Evolutionary conservation across 2,888 invertebrate species (phyloP).

Genomic region (Megaustenia siamemsis): DNA sequence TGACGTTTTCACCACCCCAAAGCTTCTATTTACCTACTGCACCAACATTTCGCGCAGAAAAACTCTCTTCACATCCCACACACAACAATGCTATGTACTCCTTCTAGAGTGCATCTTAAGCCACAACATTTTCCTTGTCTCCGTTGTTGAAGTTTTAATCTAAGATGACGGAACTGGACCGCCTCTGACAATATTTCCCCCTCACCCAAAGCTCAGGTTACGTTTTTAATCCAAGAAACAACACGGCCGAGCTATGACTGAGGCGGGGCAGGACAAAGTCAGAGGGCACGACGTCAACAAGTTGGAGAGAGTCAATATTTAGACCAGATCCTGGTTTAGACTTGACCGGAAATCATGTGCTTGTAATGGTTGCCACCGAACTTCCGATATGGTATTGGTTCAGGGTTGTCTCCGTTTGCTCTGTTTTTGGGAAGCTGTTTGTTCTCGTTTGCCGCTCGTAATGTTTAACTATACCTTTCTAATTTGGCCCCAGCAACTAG

Average conservation of each 20-base stretch:
- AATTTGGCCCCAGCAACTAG: not conserved
- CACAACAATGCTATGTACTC: no score
- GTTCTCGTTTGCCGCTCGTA: not conserved
- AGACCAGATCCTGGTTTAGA: not conserved
- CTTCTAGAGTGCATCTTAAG: no score
- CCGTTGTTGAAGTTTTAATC: no score
- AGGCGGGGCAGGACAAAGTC: constrained; percentile 24
- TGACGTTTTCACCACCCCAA: no score
- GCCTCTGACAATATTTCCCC: not conserved
- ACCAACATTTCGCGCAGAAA: no score
- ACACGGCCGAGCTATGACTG: not conserved
- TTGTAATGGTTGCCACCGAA: constrained; percentile 11
- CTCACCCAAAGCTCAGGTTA: not conserved
- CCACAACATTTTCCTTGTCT: no score
- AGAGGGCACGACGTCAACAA: not conserved
- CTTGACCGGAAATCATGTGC: constrained; percentile 17
- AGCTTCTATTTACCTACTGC: no score
- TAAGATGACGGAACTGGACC: not conserved
- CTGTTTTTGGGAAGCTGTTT: not conserved
- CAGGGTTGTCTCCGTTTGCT: constrained; percentile 12
- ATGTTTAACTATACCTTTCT: not conserved
- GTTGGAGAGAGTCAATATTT: not conserved
- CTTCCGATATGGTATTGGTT: constrained; percentile 16
- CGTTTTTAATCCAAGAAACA: constrained; percentile 5
- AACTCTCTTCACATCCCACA: no score